Evolutionary conservation across 2,888 invertebrate genomes (phyloP), one percentile per base, ranked within the genome.

Genomic region (Microctonus hyperodae): DNA sequence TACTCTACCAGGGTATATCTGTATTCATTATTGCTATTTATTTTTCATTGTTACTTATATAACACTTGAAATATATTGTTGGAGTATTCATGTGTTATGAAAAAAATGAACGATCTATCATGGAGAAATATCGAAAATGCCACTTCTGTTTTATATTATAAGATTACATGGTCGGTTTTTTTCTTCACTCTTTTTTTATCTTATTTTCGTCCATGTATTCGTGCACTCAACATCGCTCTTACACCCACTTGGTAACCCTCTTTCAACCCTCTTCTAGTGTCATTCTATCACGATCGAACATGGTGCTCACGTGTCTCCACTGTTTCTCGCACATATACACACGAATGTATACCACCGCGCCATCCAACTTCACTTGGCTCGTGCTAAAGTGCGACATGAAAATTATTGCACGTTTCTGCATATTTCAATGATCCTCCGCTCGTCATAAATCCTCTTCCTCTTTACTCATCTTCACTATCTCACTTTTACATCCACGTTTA

Each of bases 391-490:
- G 75, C 71, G 64, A 68, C 65, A 64, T 73, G 73, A 68, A 75
- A 75, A 77, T 78, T 79, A 76, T 77, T 76, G 76, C 78, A 76
- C 71, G 75, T 78, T 78, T 73, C 75, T 75, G 76, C 76, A 76
- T 72, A 75, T 77, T 74, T 77, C 73, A 75, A 78, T 67, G 77
- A 76, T 69, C 59, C 70, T 69, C 55, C 68, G 53, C 68, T 67
- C 59, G 53, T 63, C 62, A 65, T 55, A 64, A 44, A 56, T 63
- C 68, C 31, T 56, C 40, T 56, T 33, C 20, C 25, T 69, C 58
- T 68, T 69, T 69, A 69, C 66, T 65, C 69, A 57, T 58, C 68
- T 56, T 65, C 65, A 65, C 65, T 16, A 9, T 25, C 40, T 28
- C 37, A n/a, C 9, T 50, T 50, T 44, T 40, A 20, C 20, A n/a